phyloP scores from a whole-genome alignment of 35 echinoderm and acorn worm species.

The Apostichopus californicus region DNA sequence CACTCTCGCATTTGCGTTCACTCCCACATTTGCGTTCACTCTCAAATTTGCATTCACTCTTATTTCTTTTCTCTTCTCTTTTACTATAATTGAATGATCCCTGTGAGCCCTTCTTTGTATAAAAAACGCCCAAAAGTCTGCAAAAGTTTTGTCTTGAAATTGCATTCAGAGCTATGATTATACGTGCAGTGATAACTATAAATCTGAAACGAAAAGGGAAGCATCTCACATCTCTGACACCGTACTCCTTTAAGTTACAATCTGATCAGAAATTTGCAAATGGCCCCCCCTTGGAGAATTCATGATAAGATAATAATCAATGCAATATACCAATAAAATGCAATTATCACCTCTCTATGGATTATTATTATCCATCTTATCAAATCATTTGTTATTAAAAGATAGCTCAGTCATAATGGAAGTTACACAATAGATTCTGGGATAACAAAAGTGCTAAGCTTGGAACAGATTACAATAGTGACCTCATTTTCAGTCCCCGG shows the following conservation, averaged over 20 bases:
- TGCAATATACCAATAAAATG: not conserved
- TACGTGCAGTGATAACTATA: not conserved
- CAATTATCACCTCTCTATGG: not conserved
- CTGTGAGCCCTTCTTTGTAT: not conserved
- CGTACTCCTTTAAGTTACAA: not conserved
- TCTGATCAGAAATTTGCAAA: not conserved
- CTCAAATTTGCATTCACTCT: no score
- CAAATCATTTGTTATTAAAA: not conserved
- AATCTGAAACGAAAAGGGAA: not conserved
- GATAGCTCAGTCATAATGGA: not conserved
- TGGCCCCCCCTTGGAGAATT: not conserved
- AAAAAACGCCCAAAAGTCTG: not conserved
- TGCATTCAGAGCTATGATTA: not conserved
- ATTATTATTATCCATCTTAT: not conserved
- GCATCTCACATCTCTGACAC: not conserved
- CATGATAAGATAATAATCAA: not conserved
- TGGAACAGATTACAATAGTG: no score
- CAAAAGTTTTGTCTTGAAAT: not conserved
- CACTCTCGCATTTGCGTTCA: no score
- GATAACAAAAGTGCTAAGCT: not conserved
- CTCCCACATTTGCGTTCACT: no score
- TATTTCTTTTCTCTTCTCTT: no score
- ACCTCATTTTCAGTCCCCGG: no score
- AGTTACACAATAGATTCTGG: not conserved
- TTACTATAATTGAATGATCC: not conserved